Conservation (phyloP, 2,113 vertebrate genomes). For the Onychorhynchus coronatus region DNA sequence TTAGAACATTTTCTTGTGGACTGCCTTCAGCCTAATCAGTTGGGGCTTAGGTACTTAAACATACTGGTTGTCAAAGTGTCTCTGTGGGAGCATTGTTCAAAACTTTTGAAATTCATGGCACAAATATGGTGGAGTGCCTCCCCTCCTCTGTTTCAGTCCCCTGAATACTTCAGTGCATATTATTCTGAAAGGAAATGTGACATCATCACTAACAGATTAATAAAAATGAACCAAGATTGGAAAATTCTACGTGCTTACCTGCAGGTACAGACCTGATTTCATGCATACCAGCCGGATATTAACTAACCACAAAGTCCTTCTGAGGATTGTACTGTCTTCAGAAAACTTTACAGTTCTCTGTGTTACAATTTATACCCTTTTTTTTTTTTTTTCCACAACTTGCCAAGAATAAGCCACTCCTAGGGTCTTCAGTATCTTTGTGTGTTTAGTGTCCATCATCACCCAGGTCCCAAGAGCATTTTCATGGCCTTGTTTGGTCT, state of each 20-base stretch:
- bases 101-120: not conserved
- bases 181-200: not conserved
- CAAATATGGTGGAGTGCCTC: not conserved
- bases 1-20: not conserved
- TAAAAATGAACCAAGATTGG: not conserved
- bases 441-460: not conserved
- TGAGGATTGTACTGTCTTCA: not conserved
- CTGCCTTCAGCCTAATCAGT: not conserved
- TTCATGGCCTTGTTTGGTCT: not conserved
- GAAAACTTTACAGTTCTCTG: not conserved
- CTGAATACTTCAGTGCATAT: not conserved
- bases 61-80: not conserved
- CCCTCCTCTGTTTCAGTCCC: not conserved
- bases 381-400: not conserved
- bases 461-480: not conserved
- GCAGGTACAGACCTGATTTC: conserved; percentile 4
- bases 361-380: not conserved
- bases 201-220: not conserved
- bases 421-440: not conserved
- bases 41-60: not conserved
- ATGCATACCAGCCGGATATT: not conserved
- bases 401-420: not conserved
- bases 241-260: not conserved
- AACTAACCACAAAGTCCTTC: not conserved
- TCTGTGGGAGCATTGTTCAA: not conserved